Evolutionary conservation across 1,140 invertebrate genomes (phyloP), one percentile per base, ranked within the genome.

Genomic region (Dendroctonus ponderosae): DNA sequence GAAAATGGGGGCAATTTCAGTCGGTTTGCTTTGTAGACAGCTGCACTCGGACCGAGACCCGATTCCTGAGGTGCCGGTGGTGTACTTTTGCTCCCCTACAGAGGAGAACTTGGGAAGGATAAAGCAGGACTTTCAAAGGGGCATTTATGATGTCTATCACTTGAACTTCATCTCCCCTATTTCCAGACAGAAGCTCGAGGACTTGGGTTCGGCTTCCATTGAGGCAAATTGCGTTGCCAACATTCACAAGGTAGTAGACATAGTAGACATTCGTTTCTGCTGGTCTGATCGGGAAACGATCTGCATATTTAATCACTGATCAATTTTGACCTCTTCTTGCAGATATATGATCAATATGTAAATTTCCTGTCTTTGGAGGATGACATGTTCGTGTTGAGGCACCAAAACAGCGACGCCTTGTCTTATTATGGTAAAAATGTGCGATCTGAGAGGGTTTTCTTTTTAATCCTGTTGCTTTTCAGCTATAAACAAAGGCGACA

Each of bases 311-410:
- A 11, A 1, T 12, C 11, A 61, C 14, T n/a, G 50, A 54, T n/a
- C 41, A 6, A 26, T 26, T 26, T 26, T 26, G 12, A 26, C 8
- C n/a, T n/a, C n/a, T 58, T 69, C 40, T 74, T 74, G 38, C 54
- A 89, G 87, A 85, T 98, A 43, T 97, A 88, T 80, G 96, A 98
- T 81, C 97, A 99, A 79, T 99, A 99, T 86, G 83, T 98, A 41
- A 98, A 99, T 82, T 99, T 99, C 78, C 98, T 99, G 73, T 93
- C 92, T 40, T 81, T 99, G 60, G 98, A 99, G 85, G 96, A 99
- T 81, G 96, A 99, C 79, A 86, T 99, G 79, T 99, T 99, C 81
- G 88, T 95, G 66, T 82, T 99, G 62, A 89, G 91, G 77, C 92
- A 97, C 80, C 93, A 96, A 79, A 92, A 94, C 74, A 91, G 91